Evolutionary conservation across 2,888 invertebrate species (phyloP).

Genomic region (Hypsopygia costalis): DNA sequence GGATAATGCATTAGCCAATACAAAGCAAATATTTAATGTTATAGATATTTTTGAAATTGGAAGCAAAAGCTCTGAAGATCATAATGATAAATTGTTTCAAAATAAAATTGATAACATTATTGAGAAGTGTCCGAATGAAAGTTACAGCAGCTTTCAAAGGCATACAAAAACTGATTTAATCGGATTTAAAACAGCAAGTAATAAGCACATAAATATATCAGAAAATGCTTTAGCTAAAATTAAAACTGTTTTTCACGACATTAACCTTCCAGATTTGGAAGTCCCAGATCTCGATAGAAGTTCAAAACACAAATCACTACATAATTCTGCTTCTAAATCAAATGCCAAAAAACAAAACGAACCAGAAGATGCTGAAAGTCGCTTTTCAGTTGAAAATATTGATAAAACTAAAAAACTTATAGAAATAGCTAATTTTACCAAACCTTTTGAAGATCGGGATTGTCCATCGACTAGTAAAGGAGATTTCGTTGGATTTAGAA

Average conservation of each 20-base stretch:
- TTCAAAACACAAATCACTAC: too few relatives aligned
- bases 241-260: constrained; percentile 31
- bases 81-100: not conserved
- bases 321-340: too few relatives aligned
- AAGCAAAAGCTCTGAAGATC: constrained; percentile 1
- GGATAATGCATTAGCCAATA: constrained; percentile 25
- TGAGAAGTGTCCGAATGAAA: too few relatives aligned
- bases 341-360: constrained; percentile 21
- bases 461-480: too few relatives aligned
- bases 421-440: not conserved
- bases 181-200: constrained; percentile 46
- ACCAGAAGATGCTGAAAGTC: constrained; percentile 25
- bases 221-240: constrained; percentile 24
- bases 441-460: too few relatives aligned
- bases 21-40: constrained; percentile 26
- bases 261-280: constrained; percentile 7
- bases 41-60: too few relatives aligned
- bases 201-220: constrained; percentile 39
- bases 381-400: too few relatives aligned
- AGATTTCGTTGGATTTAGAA: constrained; percentile 42
- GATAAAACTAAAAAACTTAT: too few relatives aligned
- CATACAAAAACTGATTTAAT: not conserved
- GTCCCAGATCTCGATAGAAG: not conserved
- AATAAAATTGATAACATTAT: not conserved
- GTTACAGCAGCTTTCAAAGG: too few relatives aligned